These are phyloP conservation scores for Idaea aversata DNA, from an alignment of 2,888 invertebrate species.

Conservation along the genomic window DNA sequence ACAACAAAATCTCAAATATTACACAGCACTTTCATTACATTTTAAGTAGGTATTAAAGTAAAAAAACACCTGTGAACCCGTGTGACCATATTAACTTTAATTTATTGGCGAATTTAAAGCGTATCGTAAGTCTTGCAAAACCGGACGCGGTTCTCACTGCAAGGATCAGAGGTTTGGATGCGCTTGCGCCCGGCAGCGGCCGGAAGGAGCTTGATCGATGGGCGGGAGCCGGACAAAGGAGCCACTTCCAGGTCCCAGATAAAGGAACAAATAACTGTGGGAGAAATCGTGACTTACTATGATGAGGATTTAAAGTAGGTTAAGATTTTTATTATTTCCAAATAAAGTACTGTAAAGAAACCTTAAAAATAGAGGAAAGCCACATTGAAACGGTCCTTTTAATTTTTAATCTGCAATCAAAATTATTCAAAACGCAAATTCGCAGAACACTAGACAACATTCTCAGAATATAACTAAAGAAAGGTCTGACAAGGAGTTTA, in stretches of 20 bases:
- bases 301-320: neutral
- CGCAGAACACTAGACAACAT: neutral
- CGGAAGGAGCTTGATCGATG: slow-evolving; percentile 65
- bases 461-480: neutral
- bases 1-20: too few relatives aligned
- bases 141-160: slow-evolving; percentile 35
- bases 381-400: too few relatives aligned
- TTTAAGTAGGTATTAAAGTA: neutral
- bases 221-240: slow-evolving; percentile 63
- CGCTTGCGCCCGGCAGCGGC: slow-evolving; percentile 37
- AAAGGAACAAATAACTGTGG: neutral
- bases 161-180: slow-evolving; percentile 37
- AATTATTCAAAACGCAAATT: too few relatives aligned
- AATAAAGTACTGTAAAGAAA: neutral
- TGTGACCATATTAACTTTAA: slow-evolving; percentile 30
- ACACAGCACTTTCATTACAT: too few relatives aligned
- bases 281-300: slow-evolving; percentile 1
- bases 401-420: too few relatives aligned
- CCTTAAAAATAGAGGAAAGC: too few relatives aligned
- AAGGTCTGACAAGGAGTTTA: neutral
- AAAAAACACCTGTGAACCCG: slow-evolving; percentile 29
- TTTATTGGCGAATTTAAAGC: slow-evolving; percentile 19
- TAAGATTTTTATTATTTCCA: neutral
- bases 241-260: slow-evolving; percentile 52
- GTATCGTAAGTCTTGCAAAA: slow-evolving; percentile 18